Base-by-base conservation (phyloP, 2,797 vertebrate genomes). In the Anguilla anguilla region DNA sequence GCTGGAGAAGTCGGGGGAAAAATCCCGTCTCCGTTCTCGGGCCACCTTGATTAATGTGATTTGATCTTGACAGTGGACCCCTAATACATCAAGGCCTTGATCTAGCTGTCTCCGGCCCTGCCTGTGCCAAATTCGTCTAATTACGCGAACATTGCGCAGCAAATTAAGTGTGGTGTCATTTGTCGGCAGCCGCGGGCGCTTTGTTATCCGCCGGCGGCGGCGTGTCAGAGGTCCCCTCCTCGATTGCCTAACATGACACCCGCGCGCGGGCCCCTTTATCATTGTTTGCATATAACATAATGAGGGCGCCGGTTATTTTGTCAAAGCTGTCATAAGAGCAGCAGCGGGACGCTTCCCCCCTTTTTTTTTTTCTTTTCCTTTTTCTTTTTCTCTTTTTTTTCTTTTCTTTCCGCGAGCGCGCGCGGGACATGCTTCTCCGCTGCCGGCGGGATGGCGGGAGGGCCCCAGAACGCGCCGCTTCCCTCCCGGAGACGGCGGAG, bases 21-120 rank as follows among this genome's bases (percentile, higher is more conserved):
- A 94, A 94, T 74, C 86, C 93, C 91, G 93, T 91, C 91, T 77
- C 81, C 89, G 92, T 89, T 87, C 95, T 94, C 92, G 90, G 39
- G 93, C 94, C 91, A 94, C 91, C 89, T 89, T 97, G 96, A 97
- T 97, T 97, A 96, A 96, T 97, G 95, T 95, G 94, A 96, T 94
- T 81, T 0, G 94, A 96, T 94, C 95, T 92, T 95, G 95, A 96
- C 92, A 93, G 94, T 94, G 93, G 86, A 90, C 92, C 91, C 91
- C 94, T 92, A 94, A 96, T 97, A 96, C 95, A 97, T 98, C 97
- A 97, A 94, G 91, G 92, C 94, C 93, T 69, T 93, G 93, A 95
- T 95, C 92, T 92, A 90, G 93, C 93, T 93, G 92, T 94, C 95
- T 93, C 90, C 92, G 91, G 90, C 90, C 92, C 93, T 90, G 91